Conservation (phyloP, 1,140 invertebrate genomes). For the Drosophila ficusphila region DNA sequence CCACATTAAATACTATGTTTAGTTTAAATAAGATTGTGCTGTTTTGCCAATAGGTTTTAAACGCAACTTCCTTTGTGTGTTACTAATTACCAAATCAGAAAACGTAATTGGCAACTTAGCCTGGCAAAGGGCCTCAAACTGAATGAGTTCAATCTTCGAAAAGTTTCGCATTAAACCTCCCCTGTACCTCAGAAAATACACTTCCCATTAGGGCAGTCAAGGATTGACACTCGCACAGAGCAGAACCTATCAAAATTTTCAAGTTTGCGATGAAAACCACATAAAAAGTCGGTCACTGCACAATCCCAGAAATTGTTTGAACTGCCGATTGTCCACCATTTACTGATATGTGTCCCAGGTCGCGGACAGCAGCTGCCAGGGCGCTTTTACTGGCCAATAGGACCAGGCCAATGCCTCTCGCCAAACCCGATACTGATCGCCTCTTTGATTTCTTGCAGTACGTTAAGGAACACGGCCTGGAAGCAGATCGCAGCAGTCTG, state of each 20-base stretch:
- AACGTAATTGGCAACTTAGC: too few relatives aligned
- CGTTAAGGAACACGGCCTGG: slow-evolving; percentile 91
- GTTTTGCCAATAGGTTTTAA: too few relatives aligned
- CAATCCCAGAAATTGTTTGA: background rate
- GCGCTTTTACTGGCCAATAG: slow-evolving; percentile 25
- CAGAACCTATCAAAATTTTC: slow-evolving; percentile 54
- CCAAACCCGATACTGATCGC: slow-evolving; percentile 1
- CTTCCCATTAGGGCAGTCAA: slow-evolving; percentile 15
- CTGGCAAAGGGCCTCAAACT: too few relatives aligned
- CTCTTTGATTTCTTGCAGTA: slow-evolving; percentile 86
- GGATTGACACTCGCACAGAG: slow-evolving; percentile 5
- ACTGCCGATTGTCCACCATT: background rate
- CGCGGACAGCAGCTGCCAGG: slow-evolving; percentile 42
- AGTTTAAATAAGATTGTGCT: too few relatives aligned
- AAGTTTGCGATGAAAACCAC: slow-evolving; percentile 72
- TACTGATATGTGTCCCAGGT: slow-evolving; percentile 54
- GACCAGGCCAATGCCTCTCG: background rate
- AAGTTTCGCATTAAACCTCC: too few relatives aligned
- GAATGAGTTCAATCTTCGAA: too few relatives aligned
- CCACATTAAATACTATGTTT: background rate
- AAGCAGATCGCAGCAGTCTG: slow-evolving; percentile 94
- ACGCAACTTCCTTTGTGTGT: too few relatives aligned
- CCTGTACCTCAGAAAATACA: slow-evolving; percentile 19
- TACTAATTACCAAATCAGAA: too few relatives aligned
- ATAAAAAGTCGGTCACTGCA: slow-evolving; percentile 47